Evolutionary conservation across 2,797 vertebrate genomes (phyloP), one percentile per base, ranked within the genome.

Genomic region (Scleropages formosus): DNA sequence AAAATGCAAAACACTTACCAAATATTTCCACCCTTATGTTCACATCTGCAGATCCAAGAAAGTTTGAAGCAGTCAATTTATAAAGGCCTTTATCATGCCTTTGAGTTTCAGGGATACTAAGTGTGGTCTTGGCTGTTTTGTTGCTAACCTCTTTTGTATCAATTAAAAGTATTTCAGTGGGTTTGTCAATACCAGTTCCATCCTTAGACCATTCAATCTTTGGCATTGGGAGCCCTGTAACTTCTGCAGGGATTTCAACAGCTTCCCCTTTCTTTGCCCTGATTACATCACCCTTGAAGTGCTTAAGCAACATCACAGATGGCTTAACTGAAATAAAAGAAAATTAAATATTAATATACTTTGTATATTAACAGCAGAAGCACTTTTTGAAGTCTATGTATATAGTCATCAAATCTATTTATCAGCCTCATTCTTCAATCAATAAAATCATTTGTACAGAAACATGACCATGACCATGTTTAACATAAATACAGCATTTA

Each of bases 151-250:
- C 94, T 83, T 93, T 89, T 1, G 95, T 96, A 39, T 93, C 94
- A 75, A 98, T 93, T 76, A 94, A 87, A 72, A 97, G 85, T 53
- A 84, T 83, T 71, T 92, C 89, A 0, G 93, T 93, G 70, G 95
- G 81, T 80, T 92, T 87, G 0, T 88, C 89, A 16, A 99, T 95
- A 76, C 95, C 74, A 56, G 94, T 91, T 6, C 98, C 98, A 26
- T 98, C 92, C 86, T 98, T 98, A 72, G 93, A 86, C 98, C 98
- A 99, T 83, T 99, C 96, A n/a, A 98, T 89, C 82, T 95, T 98
- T 0, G 97, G 98, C 86, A 98, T 91, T 66, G 98, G 98, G 18
- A 99, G 94, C 58, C 97, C 98, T n/a, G 95, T 92, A 70, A 97
- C 86, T 27, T 98, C 95, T 64, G 95, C 96, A 0, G 97, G 96